Base-by-base conservation (phyloP, 1,140 invertebrate genomes). In the Drusus annulatus region DNA sequence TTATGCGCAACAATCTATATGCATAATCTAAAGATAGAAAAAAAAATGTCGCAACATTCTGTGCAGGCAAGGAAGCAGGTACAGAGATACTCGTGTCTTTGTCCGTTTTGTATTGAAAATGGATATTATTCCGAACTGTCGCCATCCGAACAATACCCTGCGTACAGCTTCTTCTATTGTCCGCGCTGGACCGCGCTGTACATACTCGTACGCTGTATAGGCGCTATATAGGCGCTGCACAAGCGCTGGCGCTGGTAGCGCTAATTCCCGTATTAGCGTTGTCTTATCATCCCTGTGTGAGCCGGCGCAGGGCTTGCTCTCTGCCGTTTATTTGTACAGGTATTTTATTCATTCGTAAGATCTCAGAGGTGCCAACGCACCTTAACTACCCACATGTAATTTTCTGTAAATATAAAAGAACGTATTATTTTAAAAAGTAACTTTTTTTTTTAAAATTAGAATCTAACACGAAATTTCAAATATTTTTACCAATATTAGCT, bases 181-280 rank as follows among this genome's bases (percentile, higher is more conserved):
- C 62, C 36, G 17, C n/a, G 45, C 68, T 71, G 68, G 68, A 71
- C 62, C 62, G 56, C 7, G 36, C 36, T 13, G 36, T 45, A 45
- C 13, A 45, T 45, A 3, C 31, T 3, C 31, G 2, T 28, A n/a
- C n/a, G n/a, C n/a, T n/a, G n/a, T 36, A 45, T 45, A 45, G 0
- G 2, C 8, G 36, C 8, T 13, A 10, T 45, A 45, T 45, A 45
- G 8, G 36, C 25, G 62, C 62, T 65, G 25, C 4, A 23, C 15
- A 60, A 60, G 31, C 52, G 74, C 56, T 58, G 19, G 63, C 76
- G 56, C 60, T 36, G 54, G 77, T 73, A 71, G 69, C 78, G 69
- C 78, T 79, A 79, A 79, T 79, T 79, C 71, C 25, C 78, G 25
- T 79, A 79, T 79, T 79, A 79, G 78, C 50, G 58, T 25, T 73